Conservation (phyloP, 2,797 vertebrate genomes). For the Anolis apletophallus region DNA sequence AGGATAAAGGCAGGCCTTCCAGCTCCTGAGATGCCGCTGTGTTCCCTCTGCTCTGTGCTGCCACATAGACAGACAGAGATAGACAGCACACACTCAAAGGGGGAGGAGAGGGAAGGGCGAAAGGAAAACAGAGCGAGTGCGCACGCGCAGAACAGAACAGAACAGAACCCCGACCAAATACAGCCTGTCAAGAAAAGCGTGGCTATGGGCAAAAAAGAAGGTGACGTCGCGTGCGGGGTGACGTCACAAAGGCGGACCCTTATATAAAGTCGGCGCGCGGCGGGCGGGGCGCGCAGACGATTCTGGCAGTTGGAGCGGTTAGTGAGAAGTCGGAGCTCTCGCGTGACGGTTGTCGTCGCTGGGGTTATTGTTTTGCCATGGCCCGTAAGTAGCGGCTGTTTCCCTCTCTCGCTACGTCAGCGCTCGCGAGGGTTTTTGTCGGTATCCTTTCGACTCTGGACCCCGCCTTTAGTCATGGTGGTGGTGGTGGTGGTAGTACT, state of each 20-base stretch:
- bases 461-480: too few species aligned
- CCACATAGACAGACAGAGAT: too few species aligned
- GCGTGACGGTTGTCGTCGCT: constrained; percentile 36
- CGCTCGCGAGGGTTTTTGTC: too few species aligned
- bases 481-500: not conserved
- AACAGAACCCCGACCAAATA: too few species aligned
- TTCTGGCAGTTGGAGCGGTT: not conserved
- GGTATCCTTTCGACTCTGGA: too few species aligned
- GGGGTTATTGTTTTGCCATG: constrained; percentile 49
- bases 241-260: not conserved
- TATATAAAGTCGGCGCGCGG: not conserved
- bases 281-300: not conserved
- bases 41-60: too few species aligned
- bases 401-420: too few species aligned
- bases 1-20: too few species aligned
- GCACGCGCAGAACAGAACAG: not conserved
- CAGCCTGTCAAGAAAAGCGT: not conserved
- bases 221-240: not conserved
- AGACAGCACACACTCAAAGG: too few species aligned
- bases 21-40: too few species aligned
- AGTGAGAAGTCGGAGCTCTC: not conserved
- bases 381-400: constrained; percentile 38
- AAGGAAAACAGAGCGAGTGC: not conserved
- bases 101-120: too few species aligned
- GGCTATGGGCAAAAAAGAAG: not conserved